Evolutionary conservation across 2,888 invertebrate genomes (phyloP).

Genomic region (Heteromyza rotundicornis): DNA sequence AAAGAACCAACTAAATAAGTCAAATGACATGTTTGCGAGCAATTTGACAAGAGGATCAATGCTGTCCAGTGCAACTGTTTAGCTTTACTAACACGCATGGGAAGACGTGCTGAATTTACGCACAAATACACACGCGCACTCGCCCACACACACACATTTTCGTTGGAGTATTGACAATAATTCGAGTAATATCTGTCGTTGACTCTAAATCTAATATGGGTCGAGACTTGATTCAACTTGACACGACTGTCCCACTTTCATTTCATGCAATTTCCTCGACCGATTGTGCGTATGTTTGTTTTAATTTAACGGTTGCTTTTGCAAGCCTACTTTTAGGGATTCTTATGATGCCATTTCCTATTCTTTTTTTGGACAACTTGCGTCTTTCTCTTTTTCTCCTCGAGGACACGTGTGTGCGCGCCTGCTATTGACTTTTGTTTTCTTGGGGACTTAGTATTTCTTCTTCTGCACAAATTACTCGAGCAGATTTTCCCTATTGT

Average conservation of each 20-base stretch:
- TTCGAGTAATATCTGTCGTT: slow-evolving; percentile 9
- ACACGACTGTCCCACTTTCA: slow-evolving; percentile 1
- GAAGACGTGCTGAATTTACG: neutral
- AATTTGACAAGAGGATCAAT: neutral
- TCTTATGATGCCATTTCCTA: neutral
- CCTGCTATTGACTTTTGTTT: neutral
- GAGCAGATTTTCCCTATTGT: neutral
- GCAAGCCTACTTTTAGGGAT: slow-evolving; percentile 10
- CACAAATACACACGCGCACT: neutral
- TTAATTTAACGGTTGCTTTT: neutral
- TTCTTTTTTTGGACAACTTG: neutral
- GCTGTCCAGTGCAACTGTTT: neutral
- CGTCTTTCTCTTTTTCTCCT: neutral
- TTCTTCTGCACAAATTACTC: neutral
- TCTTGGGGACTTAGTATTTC: neutral
- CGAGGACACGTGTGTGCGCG: neutral
- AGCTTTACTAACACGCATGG: neutral
- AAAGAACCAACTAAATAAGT: neutral
- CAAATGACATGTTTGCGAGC: neutral
- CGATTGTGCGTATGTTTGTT: neutral
- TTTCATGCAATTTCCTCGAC: neutral
- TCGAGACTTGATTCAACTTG: too few species aligned
- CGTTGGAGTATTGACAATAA: neutral
- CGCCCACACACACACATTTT: neutral
- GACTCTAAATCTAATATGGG: slow-evolving; percentile 15